These are phyloP conservation scores for Stenodema calcarata DNA, from an alignment of 2,888 invertebrate species.

Conservation along the genomic window DNA sequence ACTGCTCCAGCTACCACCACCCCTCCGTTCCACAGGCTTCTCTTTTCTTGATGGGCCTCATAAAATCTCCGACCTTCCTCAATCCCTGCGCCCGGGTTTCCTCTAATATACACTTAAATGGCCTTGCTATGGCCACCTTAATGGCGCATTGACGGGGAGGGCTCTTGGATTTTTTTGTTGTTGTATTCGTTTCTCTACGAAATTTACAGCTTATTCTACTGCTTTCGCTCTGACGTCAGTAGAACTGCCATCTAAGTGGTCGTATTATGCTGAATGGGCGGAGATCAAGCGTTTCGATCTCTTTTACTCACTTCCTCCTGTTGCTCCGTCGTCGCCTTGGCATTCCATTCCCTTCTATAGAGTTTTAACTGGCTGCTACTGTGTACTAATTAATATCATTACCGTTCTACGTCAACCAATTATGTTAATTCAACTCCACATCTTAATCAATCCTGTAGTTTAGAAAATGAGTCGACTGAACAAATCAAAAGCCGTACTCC, in stretches of 20 bases:
- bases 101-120: conserved; percentile 44
- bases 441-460: too few species aligned
- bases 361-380: neutral
- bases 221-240: neutral
- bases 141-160: conserved; percentile 34
- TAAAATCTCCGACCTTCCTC: conserved; percentile 47
- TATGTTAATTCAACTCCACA: too few species aligned
- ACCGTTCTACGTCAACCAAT: too few species aligned
- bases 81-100: conserved; percentile 11
- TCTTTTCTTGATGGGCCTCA: conserved; percentile 28
- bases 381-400: neutral
- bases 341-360: neutral
- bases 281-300: neutral
- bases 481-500: too few species aligned
- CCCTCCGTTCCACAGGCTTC: neutral
- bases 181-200: conserved; percentile 1
- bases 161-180: neutral
- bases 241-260: neutral
- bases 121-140: conserved; percentile 16
- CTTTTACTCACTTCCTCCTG: neutral
- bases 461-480: too few species aligned
- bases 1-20: conserved; percentile 25
- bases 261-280: neutral
- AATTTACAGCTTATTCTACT: conserved; percentile 27
- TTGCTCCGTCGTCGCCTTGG: neutral